A percentile compares a stretch with the other conserved stretches of the same genome.
phyloP scores from a whole-genome alignment of 2,113 vertebrate species.

The Microcebus murinus region DNA sequence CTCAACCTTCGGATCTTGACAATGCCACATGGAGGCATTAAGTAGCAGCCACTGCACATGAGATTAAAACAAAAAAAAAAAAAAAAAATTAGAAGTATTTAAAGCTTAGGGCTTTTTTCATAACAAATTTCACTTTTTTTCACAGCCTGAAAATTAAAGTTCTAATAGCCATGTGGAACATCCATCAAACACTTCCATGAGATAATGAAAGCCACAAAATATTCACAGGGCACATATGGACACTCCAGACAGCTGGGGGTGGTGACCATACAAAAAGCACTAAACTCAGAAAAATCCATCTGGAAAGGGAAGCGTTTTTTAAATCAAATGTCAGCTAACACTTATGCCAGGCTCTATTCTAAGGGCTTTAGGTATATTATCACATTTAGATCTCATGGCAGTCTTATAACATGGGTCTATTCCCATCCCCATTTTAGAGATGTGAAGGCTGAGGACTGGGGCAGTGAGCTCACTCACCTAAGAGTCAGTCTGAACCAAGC shows the following conservation, averaged over 20 bases:
- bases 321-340: slow-evolving; percentile 42
- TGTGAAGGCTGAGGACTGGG: not conserved
- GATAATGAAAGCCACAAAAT: slow-evolving; percentile 52
- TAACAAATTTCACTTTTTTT: slow-evolving; percentile 43
- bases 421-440: not conserved
- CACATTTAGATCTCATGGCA: not conserved
- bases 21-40: not conserved
- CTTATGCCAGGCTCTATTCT: slow-evolving; percentile 8
- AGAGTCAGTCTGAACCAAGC: not conserved
- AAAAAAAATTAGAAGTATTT: not conserved
- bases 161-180: slow-evolving; percentile 53
- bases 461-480: not conserved
- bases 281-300: slow-evolving; percentile 60
- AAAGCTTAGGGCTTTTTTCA: slow-evolving; percentile 56
- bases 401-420: not conserved
- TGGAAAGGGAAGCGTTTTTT: slow-evolving; percentile 29
- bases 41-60: not conserved
- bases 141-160: slow-evolving; percentile 54
- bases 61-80: slow-evolving; percentile 43
- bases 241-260: slow-evolving; percentile 43
- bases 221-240: slow-evolving; percentile 49
- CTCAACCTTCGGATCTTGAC: slow-evolving; percentile 24
- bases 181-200: slow-evolving; percentile 5
- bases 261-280: slow-evolving; percentile 53
- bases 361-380: not conserved